Base-by-base conservation (phyloP, 1,140 invertebrate genomes). In the Pomacea maculata region DNA sequence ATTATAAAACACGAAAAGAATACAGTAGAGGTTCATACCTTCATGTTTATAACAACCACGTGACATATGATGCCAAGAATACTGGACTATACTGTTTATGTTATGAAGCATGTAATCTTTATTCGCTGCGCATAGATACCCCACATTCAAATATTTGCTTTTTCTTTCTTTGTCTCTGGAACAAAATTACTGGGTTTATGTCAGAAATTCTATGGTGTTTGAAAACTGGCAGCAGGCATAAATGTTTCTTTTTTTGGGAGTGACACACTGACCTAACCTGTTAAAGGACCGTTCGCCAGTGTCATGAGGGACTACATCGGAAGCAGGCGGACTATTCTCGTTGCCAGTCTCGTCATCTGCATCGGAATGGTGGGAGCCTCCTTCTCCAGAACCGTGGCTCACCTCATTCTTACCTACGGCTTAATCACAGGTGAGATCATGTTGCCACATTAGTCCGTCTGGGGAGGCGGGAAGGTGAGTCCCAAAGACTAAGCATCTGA, bases 281-380 rank as follows among this genome's bases (percentile, higher is more conserved):
- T 97, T 21, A 95, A 95, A 1, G 97, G 96, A 2, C 97, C 97
- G 0, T 93, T 98, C 29, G 96, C 96, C 14, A 96, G 95, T 86
- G 95, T 96, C 83, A 91, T 97, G 12, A 96, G 96, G 0, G 96
- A 97, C 87, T 93, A 95, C 54, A 75, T 95, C 86, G 96, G 96
- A 54, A 97, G 96, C 88, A 92, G 95, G 45, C 93, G 93, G 52
- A 94, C 96, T 34, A 95, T 95, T 2, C 95, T 97, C 15, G 70
- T 88, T 77, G 94, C 94, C 52, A 96, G 96, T 1, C 52, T 83
- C 1, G 86, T 97, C 67, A 94, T 96, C 0, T 93, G 95, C 0
- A 67, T 94, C 5, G 96, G 96, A 25, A 96, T 97, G 87, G 93
- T 96, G 11, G 92, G 95, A 52, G 96, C 95, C 80, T 95, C 95